Evolutionary conservation across 2,888 invertebrate genomes (phyloP).

Genomic region (Asteroscopus sphinx): DNA sequence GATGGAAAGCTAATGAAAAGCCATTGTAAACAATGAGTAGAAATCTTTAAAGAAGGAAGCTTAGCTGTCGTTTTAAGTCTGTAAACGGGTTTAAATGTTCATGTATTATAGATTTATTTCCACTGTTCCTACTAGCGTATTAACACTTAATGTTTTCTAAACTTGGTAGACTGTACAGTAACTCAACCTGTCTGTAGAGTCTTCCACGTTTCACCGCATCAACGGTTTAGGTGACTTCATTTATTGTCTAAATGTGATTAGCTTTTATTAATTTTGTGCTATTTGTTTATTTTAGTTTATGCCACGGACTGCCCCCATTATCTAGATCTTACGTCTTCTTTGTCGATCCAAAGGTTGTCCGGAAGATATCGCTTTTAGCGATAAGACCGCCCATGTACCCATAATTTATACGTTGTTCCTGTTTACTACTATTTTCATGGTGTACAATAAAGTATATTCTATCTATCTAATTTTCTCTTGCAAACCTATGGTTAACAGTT

Average conservation of each 20-base stretch:
- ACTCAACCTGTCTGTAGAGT: conserved; percentile 22
- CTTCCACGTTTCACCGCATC: conserved; percentile 18
- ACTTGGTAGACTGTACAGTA: conserved; percentile 35
- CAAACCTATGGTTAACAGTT: too few species aligned
- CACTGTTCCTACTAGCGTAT: conserved; percentile 37
- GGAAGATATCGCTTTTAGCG: too few species aligned
- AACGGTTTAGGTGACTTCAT: background rate
- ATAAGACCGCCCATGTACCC: too few species aligned
- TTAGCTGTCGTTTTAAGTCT: conserved; percentile 29
- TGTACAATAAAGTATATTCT: too few species aligned
- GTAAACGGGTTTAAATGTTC: conserved; percentile 44
- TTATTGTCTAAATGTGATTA: background rate
- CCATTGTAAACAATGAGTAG: conserved; percentile 62
- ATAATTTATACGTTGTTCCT: too few species aligned
- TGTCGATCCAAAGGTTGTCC: too few species aligned
- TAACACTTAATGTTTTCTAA: conserved; percentile 56
- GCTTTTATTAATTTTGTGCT: too few species aligned
- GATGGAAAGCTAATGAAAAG: conserved; percentile 45
- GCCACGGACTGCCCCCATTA: too few species aligned
- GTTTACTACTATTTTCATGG: too few species aligned
- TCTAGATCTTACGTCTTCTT: too few species aligned
- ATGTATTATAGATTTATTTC: conserved; percentile 61
- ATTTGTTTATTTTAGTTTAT: too few species aligned
- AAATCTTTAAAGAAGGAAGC: conserved; percentile 37
- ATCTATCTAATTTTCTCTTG: too few species aligned